Evolutionary conservation across 2,888 invertebrate genomes (phyloP).

Genomic region (Ceraclea dissimilis): DNA sequence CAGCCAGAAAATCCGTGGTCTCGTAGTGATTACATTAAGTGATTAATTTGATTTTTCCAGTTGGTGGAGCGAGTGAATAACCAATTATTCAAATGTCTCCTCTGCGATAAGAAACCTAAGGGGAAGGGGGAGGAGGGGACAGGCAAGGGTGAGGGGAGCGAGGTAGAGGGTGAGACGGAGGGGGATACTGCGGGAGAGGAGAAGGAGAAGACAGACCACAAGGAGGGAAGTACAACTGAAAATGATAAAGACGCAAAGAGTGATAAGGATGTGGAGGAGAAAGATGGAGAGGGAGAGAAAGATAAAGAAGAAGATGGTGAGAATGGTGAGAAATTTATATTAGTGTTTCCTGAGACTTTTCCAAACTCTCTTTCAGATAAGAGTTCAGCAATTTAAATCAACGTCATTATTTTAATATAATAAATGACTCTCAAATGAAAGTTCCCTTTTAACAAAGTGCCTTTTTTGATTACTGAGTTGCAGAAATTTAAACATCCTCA

Average conservation of each 20-base stretch:
- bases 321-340: no score
- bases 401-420: no score
- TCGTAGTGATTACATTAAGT: no score
- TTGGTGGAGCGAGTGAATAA: slow-evolving; percentile 10
- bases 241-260: neutral
- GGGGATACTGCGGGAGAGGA: neutral
- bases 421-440: no score
- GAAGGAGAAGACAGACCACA: neutral
- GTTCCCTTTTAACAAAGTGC: no score
- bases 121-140: neutral
- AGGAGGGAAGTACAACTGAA: neutral
- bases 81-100: slow-evolving; percentile 8
- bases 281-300: neutral
- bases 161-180: neutral
- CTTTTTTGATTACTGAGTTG: no score
- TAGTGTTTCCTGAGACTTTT: no score
- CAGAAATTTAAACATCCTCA: no score
- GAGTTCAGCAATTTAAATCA: no score
- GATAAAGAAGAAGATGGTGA: neutral
- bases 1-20: no score
- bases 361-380: no score
- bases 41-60: no score
- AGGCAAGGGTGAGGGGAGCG: neutral
- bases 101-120: slow-evolving; percentile 6
- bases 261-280: neutral